Conservation (phyloP, 2,888 invertebrate genomes). For the Luperina testacea region DNA sequence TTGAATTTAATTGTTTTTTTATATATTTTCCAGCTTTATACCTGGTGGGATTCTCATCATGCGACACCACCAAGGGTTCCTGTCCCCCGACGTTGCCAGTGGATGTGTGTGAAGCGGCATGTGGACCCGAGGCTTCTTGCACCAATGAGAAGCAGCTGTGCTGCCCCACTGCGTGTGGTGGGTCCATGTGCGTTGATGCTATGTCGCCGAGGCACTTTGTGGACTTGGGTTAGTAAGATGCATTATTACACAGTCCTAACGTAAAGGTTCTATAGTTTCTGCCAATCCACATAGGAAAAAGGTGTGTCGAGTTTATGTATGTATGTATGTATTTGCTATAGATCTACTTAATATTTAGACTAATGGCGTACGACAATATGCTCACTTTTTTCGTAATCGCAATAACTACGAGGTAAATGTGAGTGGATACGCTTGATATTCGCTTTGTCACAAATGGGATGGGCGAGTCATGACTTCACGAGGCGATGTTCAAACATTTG, state of each 20-base stretch:
- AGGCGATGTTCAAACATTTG: too few relatives aligned
- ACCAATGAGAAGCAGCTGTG: constrained; percentile 80
- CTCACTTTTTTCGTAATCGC: too few relatives aligned
- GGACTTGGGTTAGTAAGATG: constrained; percentile 72
- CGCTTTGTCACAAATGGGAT: too few relatives aligned
- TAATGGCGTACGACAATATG: too few relatives aligned
- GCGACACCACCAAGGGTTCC: constrained; percentile 76
- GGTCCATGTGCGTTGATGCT: constrained; percentile 86
- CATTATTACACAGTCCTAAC: background rate
- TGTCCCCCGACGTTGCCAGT: constrained; percentile 90
- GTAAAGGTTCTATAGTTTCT: background rate
- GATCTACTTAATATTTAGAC: too few relatives aligned
- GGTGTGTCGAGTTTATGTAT: too few relatives aligned
- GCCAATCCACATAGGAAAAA: background rate
- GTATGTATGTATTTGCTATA: too few relatives aligned
- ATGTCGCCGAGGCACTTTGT: constrained; percentile 81
- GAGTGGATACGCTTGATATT: too few relatives aligned
- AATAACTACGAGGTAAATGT: too few relatives aligned
- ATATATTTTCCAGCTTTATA: constrained; percentile 58
- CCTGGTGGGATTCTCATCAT: constrained; percentile 54
- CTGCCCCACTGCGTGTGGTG: constrained; percentile 87
- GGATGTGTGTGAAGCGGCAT: constrained; percentile 84
- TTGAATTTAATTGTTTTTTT: too few relatives aligned
- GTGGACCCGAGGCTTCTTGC: constrained; percentile 81
- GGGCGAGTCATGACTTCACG: too few relatives aligned